Conservation (phyloP, 1,140 invertebrate genomes). For the Catajapyx aquilonaris region DNA sequence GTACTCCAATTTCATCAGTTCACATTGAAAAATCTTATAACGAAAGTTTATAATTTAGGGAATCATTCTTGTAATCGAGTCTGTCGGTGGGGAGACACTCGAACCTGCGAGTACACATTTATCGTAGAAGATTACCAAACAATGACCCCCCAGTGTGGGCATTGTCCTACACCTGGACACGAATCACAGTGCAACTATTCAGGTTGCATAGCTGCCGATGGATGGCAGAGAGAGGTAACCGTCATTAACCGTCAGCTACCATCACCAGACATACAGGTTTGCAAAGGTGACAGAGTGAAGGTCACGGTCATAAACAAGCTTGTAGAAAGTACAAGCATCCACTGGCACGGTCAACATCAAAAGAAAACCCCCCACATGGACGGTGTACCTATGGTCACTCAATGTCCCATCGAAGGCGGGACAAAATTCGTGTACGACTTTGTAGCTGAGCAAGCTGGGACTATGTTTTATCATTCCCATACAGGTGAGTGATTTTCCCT, state of each 20-base stretch:
- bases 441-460: constrained; percentile 15
- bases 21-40: too few relatives aligned
- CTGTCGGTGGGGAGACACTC: too few relatives aligned
- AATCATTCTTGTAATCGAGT: too few relatives aligned
- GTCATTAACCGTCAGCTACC: constrained; percentile 22
- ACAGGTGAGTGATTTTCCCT: too few relatives aligned
- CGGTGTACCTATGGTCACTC: constrained; percentile 23
- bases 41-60: too few relatives aligned
- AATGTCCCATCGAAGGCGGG: constrained; percentile 21
- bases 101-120: constrained; percentile 47
- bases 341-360: constrained; percentile 26
- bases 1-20: too few relatives aligned
- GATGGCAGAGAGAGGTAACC: constrained; percentile 16
- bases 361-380: constrained; percentile 20
- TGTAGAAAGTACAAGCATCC: constrained; percentile 21
- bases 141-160: constrained; percentile 73
- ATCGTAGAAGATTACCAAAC: constrained; percentile 55
- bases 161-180: constrained; percentile 48
- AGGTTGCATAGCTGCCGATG: constrained; percentile 21
- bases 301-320: constrained; percentile 24
- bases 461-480: constrained; percentile 25
- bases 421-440: constrained; percentile 20
- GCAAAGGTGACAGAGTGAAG: constrained; percentile 25
- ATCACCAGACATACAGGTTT: constrained; percentile 23
- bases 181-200: constrained; percentile 23